Percentiles rank a stretch among this genome's conserved stretches.
These are phyloP conservation scores for Rhyacophila evoluta DNA, from an alignment of 2,888 invertebrate genomes.

Conservation along the genomic window DNA sequence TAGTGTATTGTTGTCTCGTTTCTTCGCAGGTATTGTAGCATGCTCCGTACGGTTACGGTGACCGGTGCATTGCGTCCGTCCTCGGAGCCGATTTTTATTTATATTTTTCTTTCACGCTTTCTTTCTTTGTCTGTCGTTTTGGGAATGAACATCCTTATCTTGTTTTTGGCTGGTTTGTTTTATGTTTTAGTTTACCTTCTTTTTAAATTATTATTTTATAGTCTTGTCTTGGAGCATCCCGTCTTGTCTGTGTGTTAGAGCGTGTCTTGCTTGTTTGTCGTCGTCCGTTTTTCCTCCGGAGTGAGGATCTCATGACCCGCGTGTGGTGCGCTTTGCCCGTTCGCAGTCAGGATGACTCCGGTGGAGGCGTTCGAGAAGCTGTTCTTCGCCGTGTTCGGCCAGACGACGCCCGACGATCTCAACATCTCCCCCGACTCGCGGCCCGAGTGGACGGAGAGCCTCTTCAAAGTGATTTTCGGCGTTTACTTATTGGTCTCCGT, in stretches of 20 bases:
- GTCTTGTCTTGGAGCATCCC: constrained; percentile 39
- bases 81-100: background rate
- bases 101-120: constrained; percentile 48
- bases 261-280: constrained; percentile 50
- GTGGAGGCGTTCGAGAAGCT: constrained; percentile 96
- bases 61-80: background rate
- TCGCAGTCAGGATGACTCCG: constrained; percentile 85
- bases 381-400: constrained; percentile 98
- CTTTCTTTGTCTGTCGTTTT: constrained; percentile 42
- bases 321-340: constrained; percentile 30
- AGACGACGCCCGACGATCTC: constrained; percentile 88
- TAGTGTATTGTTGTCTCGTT: constrained; percentile 30
- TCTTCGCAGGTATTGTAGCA: constrained; percentile 53
- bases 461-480: constrained; percentile 94
- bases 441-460: constrained; percentile 85
- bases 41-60: constrained; percentile 31
- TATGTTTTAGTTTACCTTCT: constrained; percentile 37
- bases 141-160: constrained; percentile 48
- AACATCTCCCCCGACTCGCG: constrained; percentile 78
- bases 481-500: constrained; percentile 98
- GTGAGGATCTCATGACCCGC: constrained; percentile 52
- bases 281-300: constrained; percentile 53
- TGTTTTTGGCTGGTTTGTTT: constrained; percentile 46
- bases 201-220: constrained; percentile 26
- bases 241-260: constrained; percentile 43